Evolutionary conservation across 2,888 invertebrate species (phyloP), one percentile per base, ranked within the genome.

Genomic region (Ennomos erosarius): DNA sequence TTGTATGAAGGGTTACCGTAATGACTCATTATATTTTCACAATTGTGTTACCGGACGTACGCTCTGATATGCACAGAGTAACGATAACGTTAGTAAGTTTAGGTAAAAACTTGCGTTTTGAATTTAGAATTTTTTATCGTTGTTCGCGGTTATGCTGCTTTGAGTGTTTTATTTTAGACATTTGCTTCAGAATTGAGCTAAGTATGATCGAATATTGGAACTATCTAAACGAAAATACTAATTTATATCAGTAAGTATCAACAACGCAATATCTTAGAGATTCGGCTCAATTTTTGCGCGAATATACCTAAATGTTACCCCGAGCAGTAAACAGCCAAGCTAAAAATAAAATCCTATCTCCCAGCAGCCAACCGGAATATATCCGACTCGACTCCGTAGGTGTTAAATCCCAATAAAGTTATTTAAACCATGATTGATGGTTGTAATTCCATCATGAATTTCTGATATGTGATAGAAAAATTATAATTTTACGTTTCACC

Each of bases 11-110:
- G 84, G 85, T 81, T 81, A 76, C 69, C 66, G 70, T 84, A 86
- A 85, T 82, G 84, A 84, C 73, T 85, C 82, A 82, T 85, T 87
- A 84, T 82, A 75, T 69, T 78, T 81, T 73, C 71, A 79, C 75
- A 74, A 81, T 83, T 78, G 76, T 74, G 70, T 68, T 72, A 69
- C 74, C 82, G 87, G 87, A 88, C 84, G 79, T 78, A 78, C 80
- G 86, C 76, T 73, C 75, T 69, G 73, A 76, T 83, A 82, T 81
- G 60, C 73, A 65, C 51, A 73, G 76, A 73, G 70, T 71, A 64
- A 52, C 57, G 46, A 59, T 67, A 62, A 46, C 52, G 43, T 36
- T n/a, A 16, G 48, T 42, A 16, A 50, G 69, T 44, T n/a, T 50
- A 58, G 42, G 49, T 54, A 59, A 51, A 50, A 58, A 59, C 55